Evolutionary conservation across 2,113 vertebrate species (phyloP), one percentile per base, ranked within the genome.

Genomic region (Tupaia chinensis): DNA sequence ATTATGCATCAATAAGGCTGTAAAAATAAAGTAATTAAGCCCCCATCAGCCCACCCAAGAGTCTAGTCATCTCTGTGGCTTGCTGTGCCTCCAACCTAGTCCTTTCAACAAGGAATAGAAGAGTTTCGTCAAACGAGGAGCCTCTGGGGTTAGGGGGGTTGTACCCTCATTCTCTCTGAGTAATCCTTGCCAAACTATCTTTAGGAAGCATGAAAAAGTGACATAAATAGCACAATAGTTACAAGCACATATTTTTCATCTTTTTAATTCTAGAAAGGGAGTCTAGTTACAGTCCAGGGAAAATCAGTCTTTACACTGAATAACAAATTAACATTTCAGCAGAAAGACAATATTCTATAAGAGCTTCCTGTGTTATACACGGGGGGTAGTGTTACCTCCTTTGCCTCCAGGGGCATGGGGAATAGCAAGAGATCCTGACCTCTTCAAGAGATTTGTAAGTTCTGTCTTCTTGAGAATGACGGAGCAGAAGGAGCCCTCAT

Each of bases 241-340:
- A 63, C 73, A 93, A 1, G 23, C n/a, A 87, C 27, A 53, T 79
- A 87, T 89, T 94, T 96, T 87, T 80, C 89, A 76, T 87, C 66
- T 88, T 53, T 87, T 82, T 80, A 22, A 0, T 60, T 79, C 20
- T 63, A 69, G 87, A 89, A 83, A 89, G n/a, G 34, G 16, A 86
- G 27, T 78, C 34, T 66, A 85, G 14, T 44, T 91, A 53, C 29
- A 89, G 74, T 76, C 66, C 76, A 83, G 60, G 29, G 29, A 95
- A 94, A 95, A 82, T 16, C 1, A 3, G 76, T 44, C 74, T 74
- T 83, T 54, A 32, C 0, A 2, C 34, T 69, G 53, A 89, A 89
- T 79, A 70, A 54, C 12, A 56, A 89, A 61, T 27, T 58, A 63
- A 58, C 25, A 56, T 79, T 82, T 69, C 81, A 60, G 70, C 74